Conservation (phyloP, 2,888 invertebrate genomes). For the Polietes domitor region DNA sequence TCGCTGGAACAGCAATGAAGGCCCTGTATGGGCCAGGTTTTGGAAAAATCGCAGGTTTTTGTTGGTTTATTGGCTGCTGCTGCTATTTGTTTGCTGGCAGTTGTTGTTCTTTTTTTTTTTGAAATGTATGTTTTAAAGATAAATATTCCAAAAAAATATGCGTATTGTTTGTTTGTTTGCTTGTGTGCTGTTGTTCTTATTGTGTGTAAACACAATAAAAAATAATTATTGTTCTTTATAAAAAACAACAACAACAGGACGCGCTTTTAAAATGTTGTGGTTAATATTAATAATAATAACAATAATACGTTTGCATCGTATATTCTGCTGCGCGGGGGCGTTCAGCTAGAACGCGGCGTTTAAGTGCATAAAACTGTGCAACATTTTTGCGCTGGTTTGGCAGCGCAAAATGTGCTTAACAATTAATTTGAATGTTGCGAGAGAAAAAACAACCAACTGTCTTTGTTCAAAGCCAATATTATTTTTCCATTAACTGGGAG, state of each 20-base stretch:
- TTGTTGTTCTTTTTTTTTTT: slow-evolving; percentile 21
- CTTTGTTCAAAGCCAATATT: not conserved
- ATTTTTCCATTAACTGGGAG: slow-evolving; percentile 9
- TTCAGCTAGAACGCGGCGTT: not conserved
- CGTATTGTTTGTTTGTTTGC: slow-evolving; percentile 19
- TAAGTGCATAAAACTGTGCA: slow-evolving; percentile 53
- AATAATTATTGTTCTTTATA: slow-evolving; percentile 24
- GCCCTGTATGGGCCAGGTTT: not conserved
- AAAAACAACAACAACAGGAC: not conserved
- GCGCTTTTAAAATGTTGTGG: slow-evolving; percentile 22
- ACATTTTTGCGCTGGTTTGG: slow-evolving; percentile 62
- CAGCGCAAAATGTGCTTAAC: slow-evolving; percentile 65
- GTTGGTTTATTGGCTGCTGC: not conserved
- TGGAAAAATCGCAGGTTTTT: not conserved
- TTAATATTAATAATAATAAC: slow-evolving; percentile 23
- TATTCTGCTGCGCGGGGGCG: too few species aligned
- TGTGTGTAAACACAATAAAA: slow-evolving; percentile 31
- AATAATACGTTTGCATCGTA: slow-evolving; percentile 13
- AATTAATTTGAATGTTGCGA: too few species aligned
- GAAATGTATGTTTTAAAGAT: slow-evolving; percentile 20
- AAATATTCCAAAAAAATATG: slow-evolving; percentile 26
- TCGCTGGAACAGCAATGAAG: too few species aligned
- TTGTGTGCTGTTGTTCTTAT: not conserved
- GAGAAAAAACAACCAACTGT: slow-evolving; percentile 21
- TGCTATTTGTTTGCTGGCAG: not conserved